A percentile compares a stretch with the other conserved stretches of the same genome.
Evolutionary conservation across 92 coral and sea anemone species (phyloP).

Genomic region (Epizoanthus rinbou): DNA sequence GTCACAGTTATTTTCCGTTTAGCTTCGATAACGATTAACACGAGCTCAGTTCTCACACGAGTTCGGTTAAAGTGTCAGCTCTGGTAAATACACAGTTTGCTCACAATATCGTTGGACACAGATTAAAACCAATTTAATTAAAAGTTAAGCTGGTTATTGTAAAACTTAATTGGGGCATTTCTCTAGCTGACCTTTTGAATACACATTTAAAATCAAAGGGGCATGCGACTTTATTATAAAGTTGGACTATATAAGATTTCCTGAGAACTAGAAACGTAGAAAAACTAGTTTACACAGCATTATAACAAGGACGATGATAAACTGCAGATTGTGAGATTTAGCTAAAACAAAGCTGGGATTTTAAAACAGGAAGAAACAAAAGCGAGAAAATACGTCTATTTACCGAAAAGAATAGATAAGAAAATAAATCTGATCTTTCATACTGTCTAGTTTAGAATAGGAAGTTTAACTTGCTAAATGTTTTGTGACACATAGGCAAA

Average conservation of each 20-base stretch:
- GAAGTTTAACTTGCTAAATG: conserved; percentile 28
- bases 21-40: not conserved
- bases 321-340: not conserved
- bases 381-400: conserved; percentile 21
- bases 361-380: conserved; percentile 3
- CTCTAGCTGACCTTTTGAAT: not conserved
- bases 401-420: conserved; percentile 9
- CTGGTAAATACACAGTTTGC: conserved; percentile 21
- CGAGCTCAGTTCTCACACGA: conserved; percentile 7
- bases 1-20: too few species aligned
- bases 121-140: conserved; percentile 35
- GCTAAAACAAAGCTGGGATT: conserved; percentile 4
- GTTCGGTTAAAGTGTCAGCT: conserved; percentile 24
- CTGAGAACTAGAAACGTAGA: not conserved
- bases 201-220: not conserved
- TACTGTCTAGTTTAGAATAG: conserved; percentile 36
- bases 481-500: conserved; percentile 32
- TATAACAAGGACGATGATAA: not conserved
- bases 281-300: not conserved
- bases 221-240: not conserved
- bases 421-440: conserved; percentile 29
- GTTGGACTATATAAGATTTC: not conserved
- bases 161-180: conserved; percentile 11
- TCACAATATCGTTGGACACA: conserved; percentile 2
- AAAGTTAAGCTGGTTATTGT: conserved; percentile 33